phyloP scores from a whole-genome alignment of 2,888 invertebrate species.

The Anthoptus insignis region DNA sequence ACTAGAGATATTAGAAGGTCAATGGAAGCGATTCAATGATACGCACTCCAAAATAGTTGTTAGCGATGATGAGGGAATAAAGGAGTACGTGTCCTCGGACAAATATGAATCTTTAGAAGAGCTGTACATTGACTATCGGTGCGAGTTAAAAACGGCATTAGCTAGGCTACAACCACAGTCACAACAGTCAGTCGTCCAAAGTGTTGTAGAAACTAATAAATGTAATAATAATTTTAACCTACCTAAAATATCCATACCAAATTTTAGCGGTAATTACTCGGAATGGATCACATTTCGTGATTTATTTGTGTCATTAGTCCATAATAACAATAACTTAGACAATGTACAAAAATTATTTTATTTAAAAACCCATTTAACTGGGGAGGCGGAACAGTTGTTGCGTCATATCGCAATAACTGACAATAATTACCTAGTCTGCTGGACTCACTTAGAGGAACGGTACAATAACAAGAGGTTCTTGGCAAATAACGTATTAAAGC shows the following conservation, averaged over 20 bases:
- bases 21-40: neutral
- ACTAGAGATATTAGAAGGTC: slow-evolving; percentile 4
- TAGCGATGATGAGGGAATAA: neutral
- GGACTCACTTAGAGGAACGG: slow-evolving; percentile 40
- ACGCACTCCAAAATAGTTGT: neutral
- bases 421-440: slow-evolving; percentile 45
- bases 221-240: slow-evolving; percentile 33
- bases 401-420: slow-evolving; percentile 43
- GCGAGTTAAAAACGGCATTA: neutral
- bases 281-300: slow-evolving; percentile 47
- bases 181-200: neutral
- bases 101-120: slow-evolving; percentile 16
- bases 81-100: neutral
- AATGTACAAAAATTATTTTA: slow-evolving; percentile 49
- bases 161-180: neutral
- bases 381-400: slow-evolving; percentile 48
- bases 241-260: slow-evolving; percentile 44
- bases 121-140: slow-evolving; percentile 9
- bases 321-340: slow-evolving; percentile 42
- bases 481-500: slow-evolving; percentile 12
- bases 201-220: neutral
- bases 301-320: slow-evolving; percentile 44
- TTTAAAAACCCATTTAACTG: slow-evolving; percentile 44
- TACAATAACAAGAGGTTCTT: slow-evolving; percentile 48
- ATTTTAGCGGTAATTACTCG: slow-evolving; percentile 44